Conservation (phyloP, 2,888 invertebrate species). For the Euplexia lucipara region DNA sequence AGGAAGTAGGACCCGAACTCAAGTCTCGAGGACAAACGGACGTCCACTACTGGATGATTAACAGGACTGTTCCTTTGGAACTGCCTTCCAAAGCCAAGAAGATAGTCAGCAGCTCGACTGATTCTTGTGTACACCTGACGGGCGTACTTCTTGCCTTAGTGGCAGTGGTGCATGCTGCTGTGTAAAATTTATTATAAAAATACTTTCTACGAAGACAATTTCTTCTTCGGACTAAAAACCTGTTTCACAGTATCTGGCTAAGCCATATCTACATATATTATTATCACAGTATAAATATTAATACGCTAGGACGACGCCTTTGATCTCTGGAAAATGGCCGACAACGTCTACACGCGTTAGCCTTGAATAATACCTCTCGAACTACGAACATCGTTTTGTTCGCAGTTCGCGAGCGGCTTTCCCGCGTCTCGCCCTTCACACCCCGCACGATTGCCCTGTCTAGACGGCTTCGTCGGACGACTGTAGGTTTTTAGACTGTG, state of each 20-base stretch:
- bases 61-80: slow-evolving; percentile 93
- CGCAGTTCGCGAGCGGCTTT: too few relatives aligned
- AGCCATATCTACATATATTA: too few relatives aligned
- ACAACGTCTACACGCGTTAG: too few relatives aligned
- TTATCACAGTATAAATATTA: too few relatives aligned
- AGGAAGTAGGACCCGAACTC: slow-evolving; percentile 94
- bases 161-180: slow-evolving; percentile 13
- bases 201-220: slow-evolving; percentile 6
- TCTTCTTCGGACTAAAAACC: background rate
- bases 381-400: too few relatives aligned
- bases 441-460: too few relatives aligned
- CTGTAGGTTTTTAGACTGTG: too few relatives aligned
- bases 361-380: too few relatives aligned
- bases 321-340: too few relatives aligned
- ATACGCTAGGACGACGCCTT: too few relatives aligned
- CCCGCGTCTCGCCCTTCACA: too few relatives aligned
- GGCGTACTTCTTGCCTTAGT: slow-evolving; percentile 14
- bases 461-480: too few relatives aligned
- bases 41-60: slow-evolving; percentile 96
- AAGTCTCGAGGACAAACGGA: slow-evolving; percentile 93
- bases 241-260: background rate
- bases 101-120: slow-evolving; percentile 55
- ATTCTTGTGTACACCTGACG: background rate
- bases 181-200: slow-evolving; percentile 36
- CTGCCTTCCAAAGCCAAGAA: slow-evolving; percentile 76